phyloP scores from a whole-genome alignment of 2,888 invertebrate species.

The Apodemia zela region DNA sequence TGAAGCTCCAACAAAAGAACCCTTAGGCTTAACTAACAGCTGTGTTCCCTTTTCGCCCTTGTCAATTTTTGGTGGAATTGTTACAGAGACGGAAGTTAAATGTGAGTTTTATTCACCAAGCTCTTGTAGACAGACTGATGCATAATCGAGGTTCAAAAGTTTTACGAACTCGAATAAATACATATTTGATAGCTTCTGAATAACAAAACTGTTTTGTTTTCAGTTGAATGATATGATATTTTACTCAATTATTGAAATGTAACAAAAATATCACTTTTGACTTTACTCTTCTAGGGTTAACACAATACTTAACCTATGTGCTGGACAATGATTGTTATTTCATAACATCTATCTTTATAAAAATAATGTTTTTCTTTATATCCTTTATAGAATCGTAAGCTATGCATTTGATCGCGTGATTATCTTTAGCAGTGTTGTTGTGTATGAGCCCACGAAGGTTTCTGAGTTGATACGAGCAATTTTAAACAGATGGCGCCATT shows the following conservation, averaged over 20 bases:
- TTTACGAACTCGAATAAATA: conserved; percentile 12
- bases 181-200: conserved; percentile 12
- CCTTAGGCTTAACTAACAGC: conserved; percentile 6
- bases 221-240: not conserved
- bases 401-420: too few relatives aligned
- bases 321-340: too few relatives aligned
- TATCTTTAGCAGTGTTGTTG: too few relatives aligned
- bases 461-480: too few relatives aligned
- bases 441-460: too few relatives aligned
- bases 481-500: too few relatives aligned
- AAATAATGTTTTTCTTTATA: too few relatives aligned
- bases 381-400: too few relatives aligned
- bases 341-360: too few relatives aligned
- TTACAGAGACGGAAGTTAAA: conserved; percentile 7
- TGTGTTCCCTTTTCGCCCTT: conserved; percentile 4
- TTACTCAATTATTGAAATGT: not conserved
- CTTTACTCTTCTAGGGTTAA: too few relatives aligned
- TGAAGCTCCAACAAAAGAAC: conserved; percentile 1
- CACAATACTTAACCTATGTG: too few relatives aligned
- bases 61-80: conserved; percentile 6
- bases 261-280: not conserved
- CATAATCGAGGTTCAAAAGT: conserved; percentile 14
- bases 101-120: conserved; percentile 12
- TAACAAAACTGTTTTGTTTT: not conserved
- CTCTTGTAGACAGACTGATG: conserved; percentile 10